These are phyloP conservation scores for Antennarius striatus DNA, from an alignment of 2,113 vertebrate genomes.

Conservation along the genomic window DNA sequence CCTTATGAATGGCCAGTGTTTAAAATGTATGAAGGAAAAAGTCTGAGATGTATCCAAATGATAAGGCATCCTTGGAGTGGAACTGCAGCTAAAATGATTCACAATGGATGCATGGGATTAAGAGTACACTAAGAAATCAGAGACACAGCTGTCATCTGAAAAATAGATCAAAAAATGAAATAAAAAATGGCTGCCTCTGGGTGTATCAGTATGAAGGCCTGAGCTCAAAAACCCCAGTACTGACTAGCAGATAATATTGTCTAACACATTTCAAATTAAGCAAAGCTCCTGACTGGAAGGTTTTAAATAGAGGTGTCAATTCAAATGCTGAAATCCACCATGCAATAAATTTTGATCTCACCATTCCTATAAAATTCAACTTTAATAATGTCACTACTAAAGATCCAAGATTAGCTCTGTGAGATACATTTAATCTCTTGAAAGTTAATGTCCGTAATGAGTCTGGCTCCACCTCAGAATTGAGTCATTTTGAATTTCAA, in stretches of 20 bases:
- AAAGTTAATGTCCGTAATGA: slow-evolving; percentile 7
- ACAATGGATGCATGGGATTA: too few species aligned
- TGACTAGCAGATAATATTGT: neutral
- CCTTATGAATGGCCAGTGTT: too few species aligned
- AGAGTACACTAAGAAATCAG: too few species aligned
- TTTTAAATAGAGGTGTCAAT: slow-evolving; percentile 31
- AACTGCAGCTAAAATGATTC: too few species aligned
- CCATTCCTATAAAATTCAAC: slow-evolving; percentile 28
- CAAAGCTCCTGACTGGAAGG: slow-evolving; percentile 19
- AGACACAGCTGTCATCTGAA: too few species aligned
- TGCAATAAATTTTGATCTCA: slow-evolving; percentile 29
- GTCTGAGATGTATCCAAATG: too few species aligned
- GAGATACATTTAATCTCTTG: slow-evolving; percentile 30
- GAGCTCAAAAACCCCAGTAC: slow-evolving; percentile 1
- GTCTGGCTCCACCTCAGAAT: too few species aligned
- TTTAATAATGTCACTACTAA: slow-evolving; percentile 42
- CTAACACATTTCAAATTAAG: neutral
- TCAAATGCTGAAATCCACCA: slow-evolving; percentile 14
- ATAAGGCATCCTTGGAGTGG: too few species aligned
- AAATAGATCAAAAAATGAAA: too few species aligned
- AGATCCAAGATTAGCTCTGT: slow-evolving; percentile 13
- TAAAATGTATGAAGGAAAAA: too few species aligned
- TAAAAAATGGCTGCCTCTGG: too few species aligned
- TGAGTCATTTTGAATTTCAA: slow-evolving; percentile 3
- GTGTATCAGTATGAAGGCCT: too few species aligned